Base-by-base conservation (phyloP, 2,113 vertebrate species). In the Salvelinus alpinus region DNA sequence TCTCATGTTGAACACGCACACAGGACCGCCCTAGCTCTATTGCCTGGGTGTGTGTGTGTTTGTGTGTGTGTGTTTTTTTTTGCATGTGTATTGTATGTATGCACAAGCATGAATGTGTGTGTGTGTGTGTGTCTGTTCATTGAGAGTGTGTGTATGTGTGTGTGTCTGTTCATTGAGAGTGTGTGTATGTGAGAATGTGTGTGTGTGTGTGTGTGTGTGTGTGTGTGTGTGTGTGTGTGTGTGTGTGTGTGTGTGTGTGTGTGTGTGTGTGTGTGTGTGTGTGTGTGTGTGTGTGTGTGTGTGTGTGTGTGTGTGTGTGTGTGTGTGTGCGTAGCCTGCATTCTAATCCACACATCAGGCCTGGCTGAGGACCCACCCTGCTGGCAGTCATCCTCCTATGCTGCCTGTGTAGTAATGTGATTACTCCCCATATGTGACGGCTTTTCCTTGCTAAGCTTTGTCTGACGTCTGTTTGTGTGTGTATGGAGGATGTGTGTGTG, bases 401-500 rank as follows among this genome's bases (percentile, higher is more conserved):
- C 64, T 66, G 64, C 13, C 27, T 64, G 62, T 22, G 8, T 64
- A 20, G 2, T 62, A 22, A 27, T 64, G 22, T 64, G 64, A 22
- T 14, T 27, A 66, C 24, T 25, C 27, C 5, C 47, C 13, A 51
- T 51, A 29, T 14, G 64, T 13, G 64, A 27, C 14, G 13, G 24
- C 8, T 66, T 66, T 12, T 5, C 4, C 14, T 29, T 27, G 64
- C 64, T 29, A 27, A 66, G 64, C 24, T 66, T 66, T 27, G 24
- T 66, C 64, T 66, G 24, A 66, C 24, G 4, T 22, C 64, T 66
- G 2, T 13, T 14, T 14, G 2, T 66, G 24, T 65, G 25, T 65
- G 24, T 78, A 66, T 51, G 8, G 27, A 29, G 27, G 27, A 2
- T 82, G 81, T 72, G 29, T 73, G 67, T 57, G 67, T 51, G 8